These are phyloP conservation scores for Nomada goodeniana DNA, from an alignment of 2,888 invertebrate genomes.

Conservation along the genomic window DNA sequence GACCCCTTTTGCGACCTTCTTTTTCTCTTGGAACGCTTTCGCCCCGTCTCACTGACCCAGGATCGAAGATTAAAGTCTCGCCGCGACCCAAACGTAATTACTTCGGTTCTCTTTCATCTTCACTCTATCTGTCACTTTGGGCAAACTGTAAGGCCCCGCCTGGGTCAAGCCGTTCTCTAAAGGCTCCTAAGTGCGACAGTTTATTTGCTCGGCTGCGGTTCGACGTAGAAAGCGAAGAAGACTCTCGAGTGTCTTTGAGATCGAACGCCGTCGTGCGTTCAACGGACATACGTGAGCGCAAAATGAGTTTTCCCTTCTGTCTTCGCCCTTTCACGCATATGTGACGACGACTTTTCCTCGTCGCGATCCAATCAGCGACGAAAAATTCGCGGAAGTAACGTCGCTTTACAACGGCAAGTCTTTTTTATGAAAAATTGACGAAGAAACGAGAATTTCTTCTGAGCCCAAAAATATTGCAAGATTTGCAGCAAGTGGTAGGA, in stretches of 20 bases:
- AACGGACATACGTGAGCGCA: constrained; percentile 22
- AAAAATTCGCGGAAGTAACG: not conserved
- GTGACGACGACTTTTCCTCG: not conserved
- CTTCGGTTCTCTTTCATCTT: constrained; percentile 75
- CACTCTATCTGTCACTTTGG: constrained; percentile 69
- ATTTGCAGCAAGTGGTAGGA: too few species aligned
- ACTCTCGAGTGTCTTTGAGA: constrained; percentile 41
- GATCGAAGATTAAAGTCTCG: constrained; percentile 76
- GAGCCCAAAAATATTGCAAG: too few species aligned
- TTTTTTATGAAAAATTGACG: too few species aligned
- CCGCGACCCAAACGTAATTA: constrained; percentile 74
- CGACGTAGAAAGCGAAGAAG: constrained; percentile 31
- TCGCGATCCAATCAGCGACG: not conserved
- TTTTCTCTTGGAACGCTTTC: not conserved
- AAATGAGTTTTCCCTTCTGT: constrained; percentile 37
- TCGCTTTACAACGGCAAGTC: too few species aligned
- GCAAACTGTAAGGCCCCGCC: constrained; percentile 66
- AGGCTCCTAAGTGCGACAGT: constrained; percentile 69
- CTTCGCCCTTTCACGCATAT: not conserved
- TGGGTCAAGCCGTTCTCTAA: constrained; percentile 65
- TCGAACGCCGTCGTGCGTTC: constrained; percentile 21
- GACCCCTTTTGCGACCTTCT: not conserved
- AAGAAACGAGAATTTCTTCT: too few species aligned
- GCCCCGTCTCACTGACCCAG: constrained; percentile 26
- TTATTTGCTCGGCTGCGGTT: constrained; percentile 67